phyloP scores from a whole-genome alignment of 2,888 invertebrate species.

The Drosophila nr. medialis region DNA sequence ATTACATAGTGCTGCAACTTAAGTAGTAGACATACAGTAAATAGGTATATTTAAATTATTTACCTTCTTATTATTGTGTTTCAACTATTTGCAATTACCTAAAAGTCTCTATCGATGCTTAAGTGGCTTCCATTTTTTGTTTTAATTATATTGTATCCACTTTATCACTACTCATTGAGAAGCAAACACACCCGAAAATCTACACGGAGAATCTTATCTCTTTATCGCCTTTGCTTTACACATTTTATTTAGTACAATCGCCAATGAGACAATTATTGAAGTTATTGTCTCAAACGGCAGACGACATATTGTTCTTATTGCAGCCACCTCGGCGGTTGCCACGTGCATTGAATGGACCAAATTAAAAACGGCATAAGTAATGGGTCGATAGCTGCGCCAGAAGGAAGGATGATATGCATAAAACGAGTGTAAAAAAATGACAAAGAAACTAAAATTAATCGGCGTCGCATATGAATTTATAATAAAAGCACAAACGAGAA shows the following conservation, averaged over 20 bases:
- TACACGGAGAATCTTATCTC: not conserved
- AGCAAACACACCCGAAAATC: not conserved
- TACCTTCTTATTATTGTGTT: not conserved
- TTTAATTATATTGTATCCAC: not conserved
- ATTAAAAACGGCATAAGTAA: slow-evolving; percentile 77
- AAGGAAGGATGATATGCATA: slow-evolving; percentile 1
- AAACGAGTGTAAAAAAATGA: slow-evolving; percentile 34
- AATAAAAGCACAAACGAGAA: slow-evolving; percentile 56
- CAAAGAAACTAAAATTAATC: slow-evolving; percentile 72
- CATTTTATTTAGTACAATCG: slow-evolving; percentile 13
- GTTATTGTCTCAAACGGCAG: slow-evolving; percentile 33
- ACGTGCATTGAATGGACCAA: slow-evolving; percentile 68
- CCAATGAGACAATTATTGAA: slow-evolving; percentile 20
- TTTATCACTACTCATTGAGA: not conserved
- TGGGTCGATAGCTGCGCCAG: slow-evolving; percentile 45
- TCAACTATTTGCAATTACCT: not conserved
- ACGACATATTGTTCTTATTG: slow-evolving; percentile 39
- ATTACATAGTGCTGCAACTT: not conserved
- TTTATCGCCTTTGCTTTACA: not conserved
- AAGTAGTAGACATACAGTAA: not conserved
- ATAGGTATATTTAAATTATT: not conserved
- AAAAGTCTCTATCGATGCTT: not conserved
- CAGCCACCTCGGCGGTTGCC: slow-evolving; percentile 37
- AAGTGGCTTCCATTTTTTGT: too few relatives aligned
- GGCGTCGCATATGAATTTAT: slow-evolving; percentile 73